Evolutionary conservation across 2,113 vertebrate species (phyloP), one percentile per base, ranked within the genome.

Genomic region (Donacobius atricapilla): DNA sequence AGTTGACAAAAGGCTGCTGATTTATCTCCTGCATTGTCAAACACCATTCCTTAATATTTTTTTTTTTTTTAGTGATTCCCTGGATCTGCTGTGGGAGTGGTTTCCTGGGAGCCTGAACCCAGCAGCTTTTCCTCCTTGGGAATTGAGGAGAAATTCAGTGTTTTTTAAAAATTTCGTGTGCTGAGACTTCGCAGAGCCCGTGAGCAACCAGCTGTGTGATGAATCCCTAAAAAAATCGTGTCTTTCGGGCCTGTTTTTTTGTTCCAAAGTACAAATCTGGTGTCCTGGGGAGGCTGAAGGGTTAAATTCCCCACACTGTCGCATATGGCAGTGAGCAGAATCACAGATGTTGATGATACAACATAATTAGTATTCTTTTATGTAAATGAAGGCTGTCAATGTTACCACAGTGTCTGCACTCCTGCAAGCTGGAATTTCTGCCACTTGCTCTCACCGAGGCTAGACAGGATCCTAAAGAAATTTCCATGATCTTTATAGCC

Each of bases 331-430:
- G 96, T 96, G 97, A 98, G 97, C 96, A 96, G 97, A 98, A 98
- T 98, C 97, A 84, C 98, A 98, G 98, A 98, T 98, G 98, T 98
- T 98, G 98, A 98, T 98, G 97, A 97, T 97, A 96, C 97, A 97
- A 97, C 92, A 72, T 98, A 98, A 98, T 98, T 98, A 98, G 97
- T 97, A 98, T 98, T 98, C 97, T 97, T 97, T 98, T 98, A 98
- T 98, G 97, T 98, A 98, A 98, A 98, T 98, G 97, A 98, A 97
- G 96, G 92, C 97, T 98, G 97, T 98, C 97, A 97, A 64, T 98
- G 97, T 97, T 98, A 96, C 96, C 97, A 97, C 96, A 97, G 97
- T 96, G 96, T 93, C 97, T 97, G 25, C 92, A 95, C 87, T 97
- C 93, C 92, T 95, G 94, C 90, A 80, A 89, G 95, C 95, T 87